Evolutionary conservation across 2,113 vertebrate species (phyloP).

Genomic region (Corynorhinus townsendii): DNA sequence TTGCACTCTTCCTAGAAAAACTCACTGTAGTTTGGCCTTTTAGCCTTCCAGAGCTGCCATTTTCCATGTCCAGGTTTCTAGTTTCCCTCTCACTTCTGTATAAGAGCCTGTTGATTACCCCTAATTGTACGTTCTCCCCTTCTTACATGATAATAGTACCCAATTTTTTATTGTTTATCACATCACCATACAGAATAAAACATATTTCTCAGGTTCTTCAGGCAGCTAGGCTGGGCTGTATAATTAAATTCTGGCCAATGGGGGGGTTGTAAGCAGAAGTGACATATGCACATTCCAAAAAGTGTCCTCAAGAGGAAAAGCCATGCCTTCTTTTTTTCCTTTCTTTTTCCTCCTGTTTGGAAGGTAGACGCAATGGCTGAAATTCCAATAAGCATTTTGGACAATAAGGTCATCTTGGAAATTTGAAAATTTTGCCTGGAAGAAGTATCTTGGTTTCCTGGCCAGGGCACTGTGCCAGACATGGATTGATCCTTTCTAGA

Average conservation of each 20-base stretch:
- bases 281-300: neutral
- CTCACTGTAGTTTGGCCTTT: neutral
- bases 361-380: neutral
- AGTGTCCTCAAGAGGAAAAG: neutral
- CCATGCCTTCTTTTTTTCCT: neutral
- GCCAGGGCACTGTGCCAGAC: neutral
- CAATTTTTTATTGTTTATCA: neutral
- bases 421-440: neutral
- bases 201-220: neutral
- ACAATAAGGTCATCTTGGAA: neutral
- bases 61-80: neutral
- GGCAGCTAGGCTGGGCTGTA: neutral
- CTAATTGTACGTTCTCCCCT: neutral
- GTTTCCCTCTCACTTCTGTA: neutral
- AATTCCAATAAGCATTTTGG: neutral
- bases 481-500: slow-evolving; percentile 8
- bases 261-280: neutral
- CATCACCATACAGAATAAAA: neutral
- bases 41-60: neutral
- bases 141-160: neutral
- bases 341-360: neutral
- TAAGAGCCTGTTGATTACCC: neutral
- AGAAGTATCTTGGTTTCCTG: neutral
- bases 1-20: neutral
- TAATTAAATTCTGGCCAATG: neutral